Base-by-base conservation (phyloP, 2,888 invertebrate species). In the Nymphalis c-album region DNA sequence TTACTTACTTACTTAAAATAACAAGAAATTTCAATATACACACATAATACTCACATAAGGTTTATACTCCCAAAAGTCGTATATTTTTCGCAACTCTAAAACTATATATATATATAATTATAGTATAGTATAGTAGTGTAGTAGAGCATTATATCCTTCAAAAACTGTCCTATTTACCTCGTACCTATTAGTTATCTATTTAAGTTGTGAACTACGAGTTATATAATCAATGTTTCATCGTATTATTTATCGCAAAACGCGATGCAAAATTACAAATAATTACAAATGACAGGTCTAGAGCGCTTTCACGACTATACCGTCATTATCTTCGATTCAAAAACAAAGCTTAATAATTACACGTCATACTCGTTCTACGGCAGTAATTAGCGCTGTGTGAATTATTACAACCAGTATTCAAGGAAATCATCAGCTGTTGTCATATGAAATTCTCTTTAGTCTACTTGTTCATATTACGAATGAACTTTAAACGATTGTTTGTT, bases 381-480 rank as follows among this genome's bases (percentile, higher is more conserved):
- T 62, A 69, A 74, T 69, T 74, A 72, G 51, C 62, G n/a, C 59
- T 51, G 66, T 68, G 65, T 71, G 62, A 74, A 75, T 68, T 71
- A 67, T 68, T 70, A 70, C 59, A 48, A 71, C 50, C 62, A 26
- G 62, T 48, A 6, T 61, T 55, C 20, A 62, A 60, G 70, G 53
- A 70, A 64, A 60, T 63, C 45, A 58, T 51, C 35, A 40, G 18
- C 26, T 35, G 51, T 58, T 63, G 63, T 64, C 35, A 62, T 58
- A 62, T 64, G 53, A 47, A 64, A 62, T 65, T 60, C 31, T 55
- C 18, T 51, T 65, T 20, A 31, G 22, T 67, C 60, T 48, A 46
- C 45, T 48, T 59, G 48, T 47, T 46, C 20, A 20, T 53, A 53
- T 1, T 58, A 6, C 20, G 26, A n/a, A 55, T 46, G 13, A 13